These are phyloP conservation scores for Ctena decussata DNA, from an alignment of 2,888 invertebrate species.

Conservation along the genomic window DNA sequence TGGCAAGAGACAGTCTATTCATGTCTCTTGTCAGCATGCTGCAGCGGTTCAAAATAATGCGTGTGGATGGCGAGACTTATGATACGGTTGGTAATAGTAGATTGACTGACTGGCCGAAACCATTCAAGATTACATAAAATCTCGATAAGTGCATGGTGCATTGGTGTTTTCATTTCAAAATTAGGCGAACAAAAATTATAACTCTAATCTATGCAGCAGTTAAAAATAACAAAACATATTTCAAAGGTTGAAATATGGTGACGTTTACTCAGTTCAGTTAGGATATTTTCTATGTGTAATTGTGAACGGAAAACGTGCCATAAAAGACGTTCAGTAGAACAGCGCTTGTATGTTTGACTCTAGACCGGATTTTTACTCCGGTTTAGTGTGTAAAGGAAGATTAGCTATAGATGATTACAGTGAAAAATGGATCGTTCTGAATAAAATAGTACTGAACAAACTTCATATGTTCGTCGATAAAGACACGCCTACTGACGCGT, in stretches of 20 bases:
- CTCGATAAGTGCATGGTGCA: neutral
- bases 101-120: neutral
- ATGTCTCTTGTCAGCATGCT: neutral
- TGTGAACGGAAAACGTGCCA: constrained; percentile 39
- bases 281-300: constrained; percentile 48
- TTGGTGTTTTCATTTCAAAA: neutral
- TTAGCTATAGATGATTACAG: constrained; percentile 13
- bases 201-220: too few species aligned
- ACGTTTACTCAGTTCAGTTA: constrained; percentile 49
- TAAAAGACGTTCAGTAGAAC: constrained; percentile 22
- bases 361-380: constrained; percentile 31
- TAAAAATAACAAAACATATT: too few species aligned
- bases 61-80: neutral
- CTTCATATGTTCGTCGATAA: constrained; percentile 17
- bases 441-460: constrained; percentile 24
- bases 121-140: neutral
- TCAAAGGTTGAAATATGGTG: constrained; percentile 54
- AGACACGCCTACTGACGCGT: neutral
- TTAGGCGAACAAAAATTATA: too few species aligned
- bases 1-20: neutral
- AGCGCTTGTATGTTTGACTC: constrained; percentile 27
- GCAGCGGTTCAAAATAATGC: neutral
- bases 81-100: neutral
- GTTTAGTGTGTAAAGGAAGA: neutral
- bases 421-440: constrained; percentile 10